These are phyloP conservation scores for Tachuris rubrigastra DNA, from an alignment of 2,113 vertebrate genomes.

Conservation along the genomic window DNA sequence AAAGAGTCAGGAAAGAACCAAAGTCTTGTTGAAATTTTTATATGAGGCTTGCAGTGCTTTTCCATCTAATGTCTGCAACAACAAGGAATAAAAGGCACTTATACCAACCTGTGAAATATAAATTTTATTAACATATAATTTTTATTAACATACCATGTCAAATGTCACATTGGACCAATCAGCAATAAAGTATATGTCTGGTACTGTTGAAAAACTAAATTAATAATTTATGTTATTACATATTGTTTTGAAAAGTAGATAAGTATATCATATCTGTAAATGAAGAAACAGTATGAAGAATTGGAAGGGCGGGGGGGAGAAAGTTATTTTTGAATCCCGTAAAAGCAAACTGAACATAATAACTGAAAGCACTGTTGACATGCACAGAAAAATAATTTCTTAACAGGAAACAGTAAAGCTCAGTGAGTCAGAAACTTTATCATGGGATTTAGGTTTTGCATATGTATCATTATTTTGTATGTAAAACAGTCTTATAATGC, in stretches of 20 bases:
- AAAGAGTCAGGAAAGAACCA: background rate
- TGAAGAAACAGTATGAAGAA: background rate
- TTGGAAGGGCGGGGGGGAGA: fast-evolving
- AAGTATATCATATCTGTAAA: background rate
- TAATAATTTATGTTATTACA: background rate
- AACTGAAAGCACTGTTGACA: conserved; percentile 15
- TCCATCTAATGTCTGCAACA: background rate
- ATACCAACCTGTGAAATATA: background rate
- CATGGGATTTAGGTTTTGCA: conserved; percentile 54
- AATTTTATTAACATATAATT: background rate
- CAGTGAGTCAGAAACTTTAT: conserved; percentile 50
- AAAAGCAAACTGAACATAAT: background rate
- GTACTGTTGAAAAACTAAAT: background rate
- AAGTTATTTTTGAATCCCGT: background rate
- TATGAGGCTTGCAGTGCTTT: background rate
- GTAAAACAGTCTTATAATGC: conserved; percentile 34
- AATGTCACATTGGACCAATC: background rate
- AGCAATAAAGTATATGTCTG: background rate
- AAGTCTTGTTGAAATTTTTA: background rate
- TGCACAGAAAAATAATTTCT: conserved; percentile 16
- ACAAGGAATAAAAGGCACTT: background rate
- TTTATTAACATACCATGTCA: background rate
- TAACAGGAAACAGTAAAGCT: conserved; percentile 46
- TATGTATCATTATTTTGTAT: conserved; percentile 57
- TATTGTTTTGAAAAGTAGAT: background rate